Conservation (phyloP, 2,113 vertebrate species). For the Rhinogobius similis region DNA sequence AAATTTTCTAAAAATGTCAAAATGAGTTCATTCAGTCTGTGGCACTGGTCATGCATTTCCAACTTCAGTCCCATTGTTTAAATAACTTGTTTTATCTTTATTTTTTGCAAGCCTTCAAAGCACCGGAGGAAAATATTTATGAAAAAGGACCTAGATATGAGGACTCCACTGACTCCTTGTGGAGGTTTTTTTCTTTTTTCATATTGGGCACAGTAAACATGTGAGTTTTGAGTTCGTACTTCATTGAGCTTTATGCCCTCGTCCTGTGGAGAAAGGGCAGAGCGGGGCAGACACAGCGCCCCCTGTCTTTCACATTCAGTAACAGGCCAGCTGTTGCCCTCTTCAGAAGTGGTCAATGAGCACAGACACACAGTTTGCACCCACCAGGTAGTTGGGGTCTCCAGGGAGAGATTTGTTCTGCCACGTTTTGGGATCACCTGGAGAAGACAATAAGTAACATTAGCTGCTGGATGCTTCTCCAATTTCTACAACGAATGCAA, state of each 20-base stretch:
- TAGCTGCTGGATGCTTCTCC: neutral
- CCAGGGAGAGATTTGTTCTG: conserved; percentile 99
- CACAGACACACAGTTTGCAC: conserved; percentile 98
- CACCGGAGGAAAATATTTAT: conserved; percentile 68
- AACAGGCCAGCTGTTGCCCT: conserved; percentile 85
- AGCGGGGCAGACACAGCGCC: conserved; percentile 17
- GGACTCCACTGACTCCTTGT: conserved; percentile 54
- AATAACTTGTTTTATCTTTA: conserved; percentile 71
- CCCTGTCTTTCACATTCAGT: conserved; percentile 82
- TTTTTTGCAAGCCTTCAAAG: conserved; percentile 84
- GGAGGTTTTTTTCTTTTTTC: neutral
- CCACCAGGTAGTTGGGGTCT: conserved; percentile 99
- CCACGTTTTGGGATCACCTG: conserved; percentile 99
- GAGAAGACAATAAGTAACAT: neutral
- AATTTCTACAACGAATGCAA: neutral
- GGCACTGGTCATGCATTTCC: conserved; percentile 82
- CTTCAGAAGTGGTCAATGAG: conserved; percentile 99
- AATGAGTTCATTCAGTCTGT: conserved; percentile 70
- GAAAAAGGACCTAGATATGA: conserved; percentile 54
- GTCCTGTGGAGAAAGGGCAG: conserved; percentile 24
- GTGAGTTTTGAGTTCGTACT: conserved; percentile 80
- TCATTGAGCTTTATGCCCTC: conserved; percentile 75
- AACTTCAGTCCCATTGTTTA: conserved; percentile 78
- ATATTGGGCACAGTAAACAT: conserved; percentile 69
- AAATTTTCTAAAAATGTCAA: conserved; percentile 74